Evolutionary conservation across 2,888 invertebrate species (phyloP), one percentile per base, ranked within the genome.

Genomic region (Platycnemis pennipes): DNA sequence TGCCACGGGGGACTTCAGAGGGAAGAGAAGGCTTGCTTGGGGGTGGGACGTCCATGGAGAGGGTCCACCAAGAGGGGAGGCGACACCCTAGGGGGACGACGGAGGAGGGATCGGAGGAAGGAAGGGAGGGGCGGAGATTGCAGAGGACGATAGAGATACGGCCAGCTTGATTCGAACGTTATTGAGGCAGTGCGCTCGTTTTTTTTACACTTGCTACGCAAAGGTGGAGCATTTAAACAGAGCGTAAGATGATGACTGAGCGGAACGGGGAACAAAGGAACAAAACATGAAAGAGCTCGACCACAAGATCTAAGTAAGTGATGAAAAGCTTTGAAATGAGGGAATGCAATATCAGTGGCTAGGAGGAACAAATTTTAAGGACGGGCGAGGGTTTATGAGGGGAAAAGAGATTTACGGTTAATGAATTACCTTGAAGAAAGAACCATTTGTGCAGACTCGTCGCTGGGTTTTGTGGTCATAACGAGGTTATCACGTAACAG

Each of bases 21-120:
- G 19, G 87, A n/a, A 46, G 87, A 46, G n/a, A n/a, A 45, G 19
- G 26, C 77, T 26, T 77, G 77, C 8, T 77, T 63, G 37, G 87
- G 87, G n/a, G 45, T 45, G 63, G 44, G 91, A 91, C 49, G 91
- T 77, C 77, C 13, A 77, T 77, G 77, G 77, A 77, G 77, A 77
- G 77, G 37, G 77, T 37, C n/a, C 63, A 26, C 31, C 1, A 37
- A 31, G n/a, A 31, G 69, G 69, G n/a, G 31, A 77, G 77, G 77
- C 37, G 77, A 77, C 77, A 77, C 77, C 77, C 77, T 77, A 16
- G 63, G 42, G 63, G n/a, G 91, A 91, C 63, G 91, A 77, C 42
- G 46, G 22, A 46, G 16, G n/a, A 88, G 26, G 49, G 88, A 16
- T 7, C 13, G 88, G 31, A 31, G 44, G 87, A 46, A 16, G 37